Evolutionary conservation across 2,113 vertebrate genomes (phyloP).

Genomic region (Dryoscopus gambensis): DNA sequence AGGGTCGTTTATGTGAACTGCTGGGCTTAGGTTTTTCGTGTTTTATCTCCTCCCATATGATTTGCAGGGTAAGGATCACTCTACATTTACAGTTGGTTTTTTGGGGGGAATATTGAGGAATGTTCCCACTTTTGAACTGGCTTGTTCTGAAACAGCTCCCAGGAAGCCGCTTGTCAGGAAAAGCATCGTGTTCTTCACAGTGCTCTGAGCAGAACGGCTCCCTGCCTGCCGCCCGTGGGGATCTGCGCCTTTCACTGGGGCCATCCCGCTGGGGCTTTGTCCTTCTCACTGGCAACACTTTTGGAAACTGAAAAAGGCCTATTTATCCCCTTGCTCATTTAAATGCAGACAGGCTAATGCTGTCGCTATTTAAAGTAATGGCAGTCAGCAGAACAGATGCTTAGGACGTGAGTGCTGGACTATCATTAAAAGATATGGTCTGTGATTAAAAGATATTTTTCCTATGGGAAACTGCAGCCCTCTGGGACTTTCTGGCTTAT

Average conservation of each 20-base stretch:
- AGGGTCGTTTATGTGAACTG: not conserved
- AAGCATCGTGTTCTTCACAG: rapidly evolving
- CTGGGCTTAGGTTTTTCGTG: not conserved
- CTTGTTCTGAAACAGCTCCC: not conserved
- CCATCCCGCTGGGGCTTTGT: rapidly evolving
- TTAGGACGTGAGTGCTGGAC: not conserved
- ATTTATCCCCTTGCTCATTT: not conserved
- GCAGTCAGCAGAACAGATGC: not conserved
- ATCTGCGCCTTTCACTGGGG: not conserved
- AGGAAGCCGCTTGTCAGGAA: rapidly evolving
- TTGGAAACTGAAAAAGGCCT: not conserved
- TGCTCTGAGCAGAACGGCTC: not conserved
- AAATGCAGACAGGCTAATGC: not conserved
- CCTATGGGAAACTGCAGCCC: not conserved
- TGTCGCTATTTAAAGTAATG: not conserved
- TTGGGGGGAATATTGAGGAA: not conserved
- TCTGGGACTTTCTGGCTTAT: not conserved
- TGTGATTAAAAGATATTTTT: not conserved
- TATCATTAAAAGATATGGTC: not conserved
- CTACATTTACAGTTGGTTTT: rapidly evolving
- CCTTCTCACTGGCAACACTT: not conserved
- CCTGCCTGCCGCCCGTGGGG: not conserved
- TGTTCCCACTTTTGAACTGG: not conserved
- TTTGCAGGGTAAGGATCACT: not conserved
- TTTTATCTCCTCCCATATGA: not conserved